These are phyloP conservation scores for Synchiropus splendidus DNA, from an alignment of 2,113 vertebrate species.

Conservation along the genomic window DNA sequence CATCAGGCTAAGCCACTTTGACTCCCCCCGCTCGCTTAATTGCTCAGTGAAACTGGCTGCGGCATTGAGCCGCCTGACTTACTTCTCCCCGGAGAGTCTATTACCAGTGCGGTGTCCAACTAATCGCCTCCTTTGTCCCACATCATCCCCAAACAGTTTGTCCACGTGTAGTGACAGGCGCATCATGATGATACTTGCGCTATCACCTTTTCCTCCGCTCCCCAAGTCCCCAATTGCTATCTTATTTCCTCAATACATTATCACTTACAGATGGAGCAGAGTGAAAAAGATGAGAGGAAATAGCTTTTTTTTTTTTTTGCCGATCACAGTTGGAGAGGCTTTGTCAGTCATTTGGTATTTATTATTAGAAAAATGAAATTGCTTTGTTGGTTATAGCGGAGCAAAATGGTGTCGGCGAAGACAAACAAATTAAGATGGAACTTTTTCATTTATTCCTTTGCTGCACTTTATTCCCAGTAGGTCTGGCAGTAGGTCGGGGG, in stretches of 20 bases:
- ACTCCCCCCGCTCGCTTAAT: slow-evolving; percentile 53
- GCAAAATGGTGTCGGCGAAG: no score
- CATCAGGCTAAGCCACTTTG: slow-evolving; percentile 52
- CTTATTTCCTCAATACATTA: slow-evolving; percentile 6
- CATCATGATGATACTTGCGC: slow-evolving; percentile 11
- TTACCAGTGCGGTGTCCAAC: slow-evolving; percentile 52
- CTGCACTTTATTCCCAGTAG: no score
- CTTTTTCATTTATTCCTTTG: no score
- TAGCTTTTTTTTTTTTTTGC: slow-evolving; percentile 2
- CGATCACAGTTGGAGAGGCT: no score
- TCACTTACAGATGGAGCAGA: slow-evolving; percentile 3
- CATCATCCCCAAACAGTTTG: slow-evolving; percentile 41
- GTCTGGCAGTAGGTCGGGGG: no score
- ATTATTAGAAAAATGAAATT: no score
- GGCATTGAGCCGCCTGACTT: slow-evolving; percentile 48
- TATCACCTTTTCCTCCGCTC: slow-evolving; percentile 5
- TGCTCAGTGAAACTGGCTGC: slow-evolving; percentile 55
- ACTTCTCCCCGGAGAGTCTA: slow-evolving; percentile 50
- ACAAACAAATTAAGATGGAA: no score
- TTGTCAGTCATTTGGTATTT: no score
- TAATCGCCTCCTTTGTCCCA: slow-evolving; percentile 58
- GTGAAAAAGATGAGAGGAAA: slow-evolving; percentile 12
- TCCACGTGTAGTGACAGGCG: slow-evolving; percentile 40
- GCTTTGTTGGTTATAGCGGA: no score
- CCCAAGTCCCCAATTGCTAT: background rate